A percentile compares a stretch with the other conserved stretches of the same genome.
Evolutionary conservation across 2,113 vertebrate genomes (phyloP).

Genomic region (Anguilla japonica): DNA sequence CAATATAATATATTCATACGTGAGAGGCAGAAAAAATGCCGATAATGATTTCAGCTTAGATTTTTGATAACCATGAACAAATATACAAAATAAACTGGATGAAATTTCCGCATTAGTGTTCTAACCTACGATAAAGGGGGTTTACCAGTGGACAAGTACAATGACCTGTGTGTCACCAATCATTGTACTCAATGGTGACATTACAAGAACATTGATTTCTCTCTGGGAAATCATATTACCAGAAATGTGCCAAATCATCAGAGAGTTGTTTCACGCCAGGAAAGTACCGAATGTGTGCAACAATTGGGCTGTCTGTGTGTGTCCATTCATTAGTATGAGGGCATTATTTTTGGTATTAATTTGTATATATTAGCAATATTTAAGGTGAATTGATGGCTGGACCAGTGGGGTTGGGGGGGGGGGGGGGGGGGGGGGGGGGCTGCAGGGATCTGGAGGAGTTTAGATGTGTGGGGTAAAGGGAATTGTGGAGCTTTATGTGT

Average conservation of each 20-base stretch:
- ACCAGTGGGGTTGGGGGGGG: no score
- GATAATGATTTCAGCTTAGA: background rate
- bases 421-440: no score
- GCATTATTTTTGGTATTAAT: background rate
- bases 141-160: background rate
- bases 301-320: background rate
- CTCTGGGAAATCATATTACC: background rate
- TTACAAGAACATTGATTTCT: background rate
- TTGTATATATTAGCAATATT: no score
- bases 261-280: background rate
- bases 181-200: background rate
- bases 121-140: background rate
- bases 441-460: no score
- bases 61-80: no score
- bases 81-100: no score
- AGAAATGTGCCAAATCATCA: background rate
- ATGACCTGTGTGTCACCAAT: background rate
- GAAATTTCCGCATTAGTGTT: background rate
- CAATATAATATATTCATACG: background rate
- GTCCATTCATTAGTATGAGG: background rate
- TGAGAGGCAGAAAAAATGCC: background rate
- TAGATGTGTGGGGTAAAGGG: no score
- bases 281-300: background rate
- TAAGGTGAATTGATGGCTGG: no score
- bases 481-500: background rate